phyloP scores from a whole-genome alignment of 2,888 invertebrate genomes.

The Neoitamus cyanurus region DNA sequence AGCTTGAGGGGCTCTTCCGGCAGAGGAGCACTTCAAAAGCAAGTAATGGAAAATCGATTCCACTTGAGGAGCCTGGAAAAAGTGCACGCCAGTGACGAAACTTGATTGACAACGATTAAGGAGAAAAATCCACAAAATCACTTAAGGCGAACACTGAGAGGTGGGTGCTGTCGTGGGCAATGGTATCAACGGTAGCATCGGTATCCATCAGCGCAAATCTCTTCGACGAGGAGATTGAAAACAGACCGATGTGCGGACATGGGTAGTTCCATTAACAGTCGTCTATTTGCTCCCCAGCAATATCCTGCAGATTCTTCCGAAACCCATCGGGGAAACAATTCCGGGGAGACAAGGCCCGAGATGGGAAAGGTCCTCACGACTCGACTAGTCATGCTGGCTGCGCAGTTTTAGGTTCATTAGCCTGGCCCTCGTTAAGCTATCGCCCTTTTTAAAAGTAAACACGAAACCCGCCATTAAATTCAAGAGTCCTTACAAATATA shows the following conservation, averaged over 20 bases:
- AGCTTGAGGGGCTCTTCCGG: background rate
- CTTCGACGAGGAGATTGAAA: background rate
- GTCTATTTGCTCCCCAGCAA: background rate
- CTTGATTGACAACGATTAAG: conserved; percentile 35
- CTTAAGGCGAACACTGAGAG: background rate
- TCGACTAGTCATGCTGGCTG: background rate
- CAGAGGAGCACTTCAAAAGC: conserved; percentile 9
- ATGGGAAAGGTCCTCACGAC: background rate
- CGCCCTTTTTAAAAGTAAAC: background rate
- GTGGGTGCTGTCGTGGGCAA: background rate
- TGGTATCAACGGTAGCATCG: background rate
- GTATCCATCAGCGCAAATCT: conserved; percentile 1
- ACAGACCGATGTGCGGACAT: background rate
- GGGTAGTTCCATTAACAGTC: background rate
- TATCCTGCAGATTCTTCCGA: background rate
- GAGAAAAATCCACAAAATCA: conserved; percentile 30
- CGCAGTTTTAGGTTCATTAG: background rate
- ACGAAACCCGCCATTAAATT: conserved; percentile 25
- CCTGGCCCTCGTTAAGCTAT: background rate
- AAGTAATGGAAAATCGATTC: conserved; percentile 36
- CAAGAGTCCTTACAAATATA: background rate
- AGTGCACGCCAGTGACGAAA: conserved; percentile 22
- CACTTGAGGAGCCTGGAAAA: background rate
- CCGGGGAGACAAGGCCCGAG: background rate
- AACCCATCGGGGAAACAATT: background rate